Evolutionary conservation across 2,113 vertebrate species (phyloP), one percentile per base, ranked within the genome.

Genomic region (Ceyx margarethae): DNA sequence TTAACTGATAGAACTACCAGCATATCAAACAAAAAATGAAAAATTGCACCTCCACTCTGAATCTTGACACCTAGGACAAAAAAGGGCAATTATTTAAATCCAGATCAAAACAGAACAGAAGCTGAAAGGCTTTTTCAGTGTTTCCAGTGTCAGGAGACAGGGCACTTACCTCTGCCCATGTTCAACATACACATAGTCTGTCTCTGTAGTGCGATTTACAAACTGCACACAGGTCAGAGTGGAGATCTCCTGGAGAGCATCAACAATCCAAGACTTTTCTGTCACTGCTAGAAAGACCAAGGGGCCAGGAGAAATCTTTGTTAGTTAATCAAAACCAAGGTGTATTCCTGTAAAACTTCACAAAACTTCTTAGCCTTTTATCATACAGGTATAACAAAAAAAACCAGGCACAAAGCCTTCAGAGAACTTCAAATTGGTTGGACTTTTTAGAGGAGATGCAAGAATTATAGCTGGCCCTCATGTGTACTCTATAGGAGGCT

Each of bases 141-240:
- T 37, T 91, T 50, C 15, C 43, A 66, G 13, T 56, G 16, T 23
- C 22, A 29, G 57, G 43, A 89, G 35, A 50, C 15, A 14, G 6
- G 22, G 25, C 79, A 64, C 97, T 97, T 95, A 98, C 98, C 98
- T 98, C 79, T 98, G 96, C 84, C 98, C 98, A 64, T 95, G 95
- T 93, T 98, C 97, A 87, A 99, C 97, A 72, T 98, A 97, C 18
- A 98, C 92, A 3, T 97, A 98, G 97, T 98, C 98, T 60, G 67
- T 89, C 97, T 99, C 98, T 86, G 97, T 98, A 69, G 98, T 98
- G 75, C 86, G 93, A 15, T 97, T 97, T 90, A 98, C 97, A 95
- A 98, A 98, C 16, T 96, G 96, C 82, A 99, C 97, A 73, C 98
- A 99, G 56, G 98, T 98, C 48, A 97, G 94, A 0, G 97, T 96